These are phyloP conservation scores for Alectura lathami DNA, from an alignment of 2,113 vertebrate genomes.

Conservation along the genomic window DNA sequence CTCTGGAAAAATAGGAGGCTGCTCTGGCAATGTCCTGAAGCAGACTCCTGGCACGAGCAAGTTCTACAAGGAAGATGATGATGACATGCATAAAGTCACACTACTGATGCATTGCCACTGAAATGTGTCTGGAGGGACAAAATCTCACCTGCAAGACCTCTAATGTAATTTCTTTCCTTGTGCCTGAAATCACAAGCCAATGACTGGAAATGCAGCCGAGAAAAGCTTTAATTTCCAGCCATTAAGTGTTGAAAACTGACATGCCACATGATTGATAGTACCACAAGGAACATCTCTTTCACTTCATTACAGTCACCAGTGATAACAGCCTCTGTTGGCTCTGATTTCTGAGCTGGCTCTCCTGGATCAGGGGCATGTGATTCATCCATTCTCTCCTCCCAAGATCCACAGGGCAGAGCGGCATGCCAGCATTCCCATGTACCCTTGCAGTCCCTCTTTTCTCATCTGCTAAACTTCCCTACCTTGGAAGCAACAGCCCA, in stretches of 20 bases:
- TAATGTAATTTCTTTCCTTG: background rate
- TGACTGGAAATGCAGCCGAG: constrained; percentile 8
- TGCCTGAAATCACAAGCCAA: background rate
- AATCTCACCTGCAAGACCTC: constrained; percentile 8
- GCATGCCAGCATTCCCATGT: rapidly evolving
- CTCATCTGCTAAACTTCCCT: background rate
- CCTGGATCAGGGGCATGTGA: background rate
- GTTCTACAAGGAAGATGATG: background rate
- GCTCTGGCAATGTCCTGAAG: background rate
- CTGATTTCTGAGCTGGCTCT: constrained; percentile 4
- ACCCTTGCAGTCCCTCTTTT: background rate
- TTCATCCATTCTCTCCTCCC: background rate
- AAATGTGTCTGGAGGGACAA: background rate
- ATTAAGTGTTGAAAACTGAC: constrained; percentile 4
- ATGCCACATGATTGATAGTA: constrained; percentile 38
- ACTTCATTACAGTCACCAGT: background rate
- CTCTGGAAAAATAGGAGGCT: background rate
- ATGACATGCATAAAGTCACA: background rate
- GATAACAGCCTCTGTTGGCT: constrained; percentile 6
- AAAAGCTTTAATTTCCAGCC: constrained; percentile 6
- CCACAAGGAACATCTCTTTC: background rate
- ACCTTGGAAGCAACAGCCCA: background rate
- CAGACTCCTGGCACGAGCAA: background rate
- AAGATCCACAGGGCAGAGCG: background rate
- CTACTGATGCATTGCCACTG: background rate